These are phyloP conservation scores for Willowsia nigromaculata DNA, from an alignment of 2,888 invertebrate genomes.

Conservation along the genomic window DNA sequence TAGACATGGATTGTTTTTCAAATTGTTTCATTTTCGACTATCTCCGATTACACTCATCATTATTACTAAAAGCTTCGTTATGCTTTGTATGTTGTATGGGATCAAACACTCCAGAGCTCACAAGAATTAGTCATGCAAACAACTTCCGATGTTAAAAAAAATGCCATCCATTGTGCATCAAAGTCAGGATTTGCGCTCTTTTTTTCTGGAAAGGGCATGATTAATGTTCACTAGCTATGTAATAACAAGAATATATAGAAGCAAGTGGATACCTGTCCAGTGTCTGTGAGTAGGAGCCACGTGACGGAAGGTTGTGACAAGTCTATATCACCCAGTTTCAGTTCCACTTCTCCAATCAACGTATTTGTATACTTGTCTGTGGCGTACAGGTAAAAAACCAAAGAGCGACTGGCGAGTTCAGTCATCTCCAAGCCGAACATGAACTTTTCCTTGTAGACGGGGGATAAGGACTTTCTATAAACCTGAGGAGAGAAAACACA, in stretches of 20 bases:
- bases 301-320: conserved; percentile 85
- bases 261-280: conserved; percentile 83
- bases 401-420: conserved; percentile 83
- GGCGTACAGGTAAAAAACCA: conserved; percentile 87
- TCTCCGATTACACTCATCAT: not conserved
- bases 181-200: too few species aligned
- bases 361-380: conserved; percentile 85
- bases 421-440: conserved; percentile 84
- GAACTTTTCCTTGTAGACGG: conserved; percentile 89
- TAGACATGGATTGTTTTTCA: not conserved
- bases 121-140: too few species aligned
- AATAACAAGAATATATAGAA: not conserved
- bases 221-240: too few species aligned
- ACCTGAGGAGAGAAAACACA: conserved; percentile 80
- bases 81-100: too few species aligned
- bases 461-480: conserved; percentile 86
- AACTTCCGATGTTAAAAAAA: too few species aligned
- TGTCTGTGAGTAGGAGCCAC: conserved; percentile 88
- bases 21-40: not conserved
- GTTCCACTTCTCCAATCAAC: conserved; percentile 86
- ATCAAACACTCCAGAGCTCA: too few species aligned
- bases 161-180: too few species aligned
- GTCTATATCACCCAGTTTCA: conserved; percentile 85
- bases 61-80: not conserved
- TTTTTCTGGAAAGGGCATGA: too few species aligned